Evolutionary conservation across 2,113 vertebrate species (phyloP).

Genomic region (Dasypus novemcinctus): DNA sequence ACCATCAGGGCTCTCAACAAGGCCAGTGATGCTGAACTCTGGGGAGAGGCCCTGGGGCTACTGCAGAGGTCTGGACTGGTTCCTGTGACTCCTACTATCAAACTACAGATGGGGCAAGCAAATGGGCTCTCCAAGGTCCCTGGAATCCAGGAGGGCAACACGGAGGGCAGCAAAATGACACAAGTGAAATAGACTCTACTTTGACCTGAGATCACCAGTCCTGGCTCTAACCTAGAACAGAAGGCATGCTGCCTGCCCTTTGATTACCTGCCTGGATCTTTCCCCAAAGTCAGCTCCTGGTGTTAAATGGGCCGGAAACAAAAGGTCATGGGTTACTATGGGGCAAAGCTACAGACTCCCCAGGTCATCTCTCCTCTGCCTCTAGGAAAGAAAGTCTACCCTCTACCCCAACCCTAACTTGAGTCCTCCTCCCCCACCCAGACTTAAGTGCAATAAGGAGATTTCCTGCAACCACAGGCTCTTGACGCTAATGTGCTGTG

Average conservation of each 20-base stretch:
- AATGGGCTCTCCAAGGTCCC: neutral
- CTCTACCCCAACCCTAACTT: neutral
- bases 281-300: neutral
- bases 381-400: neutral
- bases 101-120: neutral
- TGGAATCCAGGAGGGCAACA: neutral
- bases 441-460: neutral
- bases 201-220: neutral
- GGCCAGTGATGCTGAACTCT: neutral
- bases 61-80: neutral
- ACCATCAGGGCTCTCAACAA: neutral
- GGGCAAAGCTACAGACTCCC: neutral
- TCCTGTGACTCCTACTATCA: neutral
- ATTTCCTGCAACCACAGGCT: neutral
- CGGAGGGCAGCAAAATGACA: neutral
- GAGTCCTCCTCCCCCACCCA: neutral
- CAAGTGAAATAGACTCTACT: neutral
- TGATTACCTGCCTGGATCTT: neutral
- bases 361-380: neutral
- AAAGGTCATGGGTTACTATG: neutral
- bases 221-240: neutral
- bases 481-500: neutral
- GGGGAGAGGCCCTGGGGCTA: too few species aligned
- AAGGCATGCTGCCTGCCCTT: neutral
- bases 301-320: neutral